These are phyloP conservation scores for Shargacucullia verbasci DNA, from an alignment of 2,888 invertebrate species.

Conservation along the genomic window DNA sequence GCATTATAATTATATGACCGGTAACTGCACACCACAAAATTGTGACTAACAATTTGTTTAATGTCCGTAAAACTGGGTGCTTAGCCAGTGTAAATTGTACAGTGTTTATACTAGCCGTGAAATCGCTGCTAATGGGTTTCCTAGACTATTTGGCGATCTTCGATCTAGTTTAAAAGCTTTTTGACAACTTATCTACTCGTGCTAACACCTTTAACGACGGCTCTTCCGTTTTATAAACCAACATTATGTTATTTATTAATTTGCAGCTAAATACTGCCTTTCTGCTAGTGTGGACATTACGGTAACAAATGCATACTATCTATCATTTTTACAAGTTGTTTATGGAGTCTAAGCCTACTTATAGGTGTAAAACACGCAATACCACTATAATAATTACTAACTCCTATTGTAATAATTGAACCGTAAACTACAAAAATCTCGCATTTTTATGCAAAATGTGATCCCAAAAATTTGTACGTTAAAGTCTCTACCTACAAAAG, in stretches of 20 bases:
- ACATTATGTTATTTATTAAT: slow-evolving; percentile 29
- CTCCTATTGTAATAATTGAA: slow-evolving; percentile 45
- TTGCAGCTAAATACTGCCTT: slow-evolving; percentile 7
- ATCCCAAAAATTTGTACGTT: slow-evolving; percentile 31
- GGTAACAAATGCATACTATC: slow-evolving; percentile 5
- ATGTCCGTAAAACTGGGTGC: slow-evolving; percentile 40
- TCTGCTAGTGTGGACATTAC: background rate
- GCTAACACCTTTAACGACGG: slow-evolving; percentile 69
- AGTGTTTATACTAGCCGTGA: slow-evolving; percentile 48
- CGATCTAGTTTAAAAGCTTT: slow-evolving; percentile 84
- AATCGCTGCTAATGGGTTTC: slow-evolving; percentile 78
- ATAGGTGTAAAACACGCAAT: slow-evolving; percentile 40
- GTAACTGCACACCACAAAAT: slow-evolving; percentile 62
- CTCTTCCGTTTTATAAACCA: slow-evolving; percentile 51
- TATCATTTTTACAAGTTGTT: slow-evolving; percentile 7
- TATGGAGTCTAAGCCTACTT: slow-evolving; percentile 15
- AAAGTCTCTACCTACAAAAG: slow-evolving; percentile 1
- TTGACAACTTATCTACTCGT: slow-evolving; percentile 78
- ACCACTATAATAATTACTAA: slow-evolving; percentile 40
- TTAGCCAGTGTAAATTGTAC: slow-evolving; percentile 52
- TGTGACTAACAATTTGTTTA: slow-evolving; percentile 54
- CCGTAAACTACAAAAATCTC: slow-evolving; percentile 19
- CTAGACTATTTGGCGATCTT: slow-evolving; percentile 75
- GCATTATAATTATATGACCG: slow-evolving; percentile 71
- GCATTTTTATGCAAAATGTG: slow-evolving; percentile 39